A percentile compares a stretch with the other conserved stretches of the same genome.
Conservation (phyloP, 2,888 invertebrate genomes). For the Nomada flava region DNA sequence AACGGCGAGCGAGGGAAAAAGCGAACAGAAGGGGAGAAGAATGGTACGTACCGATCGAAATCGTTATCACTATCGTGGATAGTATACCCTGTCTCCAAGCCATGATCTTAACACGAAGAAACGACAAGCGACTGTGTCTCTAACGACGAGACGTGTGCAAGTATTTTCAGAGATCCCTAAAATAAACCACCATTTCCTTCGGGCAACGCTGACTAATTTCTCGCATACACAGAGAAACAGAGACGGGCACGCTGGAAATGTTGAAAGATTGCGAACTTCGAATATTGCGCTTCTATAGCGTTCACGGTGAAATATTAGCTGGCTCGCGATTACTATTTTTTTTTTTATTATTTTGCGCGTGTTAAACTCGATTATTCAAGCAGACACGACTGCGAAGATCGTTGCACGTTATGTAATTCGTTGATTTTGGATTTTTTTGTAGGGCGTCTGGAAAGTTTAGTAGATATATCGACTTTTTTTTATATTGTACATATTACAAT, state of each 20-base stretch:
- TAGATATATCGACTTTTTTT: no score
- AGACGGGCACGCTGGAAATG: slow-evolving; percentile 43
- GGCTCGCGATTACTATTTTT: background rate
- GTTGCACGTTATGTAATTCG: background rate
- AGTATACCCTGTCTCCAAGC: slow-evolving; percentile 50
- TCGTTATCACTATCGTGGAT: slow-evolving; percentile 53
- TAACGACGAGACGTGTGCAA: slow-evolving; percentile 57
- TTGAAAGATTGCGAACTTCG: slow-evolving; percentile 5
- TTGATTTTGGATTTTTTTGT: background rate
- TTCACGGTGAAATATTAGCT: background rate
- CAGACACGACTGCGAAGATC: no score
- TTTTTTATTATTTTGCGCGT: slow-evolving; percentile 3
- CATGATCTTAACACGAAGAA: slow-evolving; percentile 70
- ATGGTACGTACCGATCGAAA: slow-evolving; percentile 69
- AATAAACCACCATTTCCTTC: slow-evolving; percentile 74
- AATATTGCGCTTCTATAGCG: background rate
- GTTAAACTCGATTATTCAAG: background rate
- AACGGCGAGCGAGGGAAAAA: no score
- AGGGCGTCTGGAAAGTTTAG: no score
- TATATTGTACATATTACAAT: no score
- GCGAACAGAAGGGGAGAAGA: background rate
- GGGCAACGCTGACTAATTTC: slow-evolving; percentile 47
- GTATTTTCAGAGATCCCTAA: slow-evolving; percentile 78
- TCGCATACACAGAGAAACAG: slow-evolving; percentile 15
- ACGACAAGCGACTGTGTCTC: slow-evolving; percentile 68